Evolutionary conservation across 30 jellyfish, hydroid and myxozoan genomes (phyloP).

Genomic region (Aurelia sp.): DNA sequence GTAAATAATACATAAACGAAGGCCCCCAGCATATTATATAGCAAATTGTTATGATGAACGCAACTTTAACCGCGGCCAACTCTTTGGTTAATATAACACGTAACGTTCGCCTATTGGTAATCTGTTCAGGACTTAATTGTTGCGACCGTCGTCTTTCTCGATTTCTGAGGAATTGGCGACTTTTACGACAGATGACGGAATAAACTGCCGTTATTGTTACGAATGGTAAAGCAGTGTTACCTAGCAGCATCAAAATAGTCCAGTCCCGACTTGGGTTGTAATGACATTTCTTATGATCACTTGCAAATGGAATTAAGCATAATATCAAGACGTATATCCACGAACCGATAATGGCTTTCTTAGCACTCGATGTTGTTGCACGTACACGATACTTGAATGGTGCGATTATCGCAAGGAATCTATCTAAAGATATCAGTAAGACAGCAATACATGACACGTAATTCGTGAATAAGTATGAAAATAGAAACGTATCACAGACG

Average conservation of each 20-base stretch:
- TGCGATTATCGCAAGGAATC: conserved; percentile 79
- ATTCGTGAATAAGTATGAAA: conserved; percentile 86
- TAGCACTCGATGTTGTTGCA: conserved; percentile 55
- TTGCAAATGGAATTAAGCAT: conserved; percentile 80
- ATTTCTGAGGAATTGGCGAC: conserved; percentile 1
- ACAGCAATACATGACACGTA: conserved; percentile 82
- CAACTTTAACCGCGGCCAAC: conserved; percentile 61
- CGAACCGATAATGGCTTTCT: conserved; percentile 25
- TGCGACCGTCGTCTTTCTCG: not conserved
- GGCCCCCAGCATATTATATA: conserved; percentile 97
- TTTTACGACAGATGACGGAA: conserved; percentile 27
- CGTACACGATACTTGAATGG: conserved; percentile 64
- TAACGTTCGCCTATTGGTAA: not conserved
- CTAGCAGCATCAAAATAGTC: conserved; percentile 77
- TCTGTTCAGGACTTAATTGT: not conserved
- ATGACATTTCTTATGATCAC: conserved; percentile 22
- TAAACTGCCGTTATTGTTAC: conserved; percentile 45
- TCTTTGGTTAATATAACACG: conserved; percentile 16
- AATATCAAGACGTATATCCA: conserved; percentile 79
- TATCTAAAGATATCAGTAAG: conserved; percentile 72
- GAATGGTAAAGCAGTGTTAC: conserved; percentile 83
- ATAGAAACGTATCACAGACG: conserved; percentile 76
- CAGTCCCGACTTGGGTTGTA: conserved; percentile 78
- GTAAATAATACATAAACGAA: conserved; percentile 79
- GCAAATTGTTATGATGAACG: conserved; percentile 66